Conservation (phyloP, 2,113 vertebrate species). For the Cyanistes caeruleus region DNA sequence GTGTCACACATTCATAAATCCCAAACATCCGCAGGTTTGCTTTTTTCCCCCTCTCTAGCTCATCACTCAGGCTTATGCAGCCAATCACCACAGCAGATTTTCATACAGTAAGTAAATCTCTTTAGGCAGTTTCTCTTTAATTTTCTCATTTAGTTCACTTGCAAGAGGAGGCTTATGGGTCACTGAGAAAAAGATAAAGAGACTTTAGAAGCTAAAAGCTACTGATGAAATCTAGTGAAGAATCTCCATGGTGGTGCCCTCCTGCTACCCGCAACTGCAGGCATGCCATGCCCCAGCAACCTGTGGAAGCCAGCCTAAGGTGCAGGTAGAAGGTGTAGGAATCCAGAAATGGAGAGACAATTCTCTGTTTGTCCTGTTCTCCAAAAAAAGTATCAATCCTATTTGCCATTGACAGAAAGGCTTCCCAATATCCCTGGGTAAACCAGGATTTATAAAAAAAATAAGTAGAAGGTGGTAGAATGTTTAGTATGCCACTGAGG, state of each 20-base stretch:
- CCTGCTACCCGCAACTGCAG: background rate
- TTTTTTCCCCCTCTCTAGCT: background rate
- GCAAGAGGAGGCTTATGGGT: background rate
- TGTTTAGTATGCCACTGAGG: too few relatives aligned
- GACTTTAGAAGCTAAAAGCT: background rate
- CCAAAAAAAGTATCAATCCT: too few relatives aligned
- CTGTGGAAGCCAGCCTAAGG: rapidly evolving
- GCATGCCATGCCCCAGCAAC: background rate
- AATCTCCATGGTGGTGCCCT: background rate
- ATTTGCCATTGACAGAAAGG: too few relatives aligned
- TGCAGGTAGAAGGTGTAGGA: background rate
- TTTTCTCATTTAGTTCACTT: conserved; percentile 20
- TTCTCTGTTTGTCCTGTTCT: too few relatives aligned
- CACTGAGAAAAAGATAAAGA: background rate
- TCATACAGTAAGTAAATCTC: background rate
- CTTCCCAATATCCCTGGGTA: too few relatives aligned
- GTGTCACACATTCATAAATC: background rate
- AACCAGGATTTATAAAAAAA: too few relatives aligned
- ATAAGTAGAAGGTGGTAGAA: too few relatives aligned
- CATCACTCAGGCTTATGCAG: background rate
- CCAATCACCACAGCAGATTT: rapidly evolving
- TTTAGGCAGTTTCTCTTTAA: background rate
- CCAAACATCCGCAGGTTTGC: background rate
- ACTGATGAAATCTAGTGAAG: background rate
- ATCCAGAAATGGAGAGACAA: too few relatives aligned